Evolutionary conservation across 2,797 vertebrate genomes (phyloP), one percentile per base, ranked within the genome.

Genomic region (Coregonus sp.): DNA sequence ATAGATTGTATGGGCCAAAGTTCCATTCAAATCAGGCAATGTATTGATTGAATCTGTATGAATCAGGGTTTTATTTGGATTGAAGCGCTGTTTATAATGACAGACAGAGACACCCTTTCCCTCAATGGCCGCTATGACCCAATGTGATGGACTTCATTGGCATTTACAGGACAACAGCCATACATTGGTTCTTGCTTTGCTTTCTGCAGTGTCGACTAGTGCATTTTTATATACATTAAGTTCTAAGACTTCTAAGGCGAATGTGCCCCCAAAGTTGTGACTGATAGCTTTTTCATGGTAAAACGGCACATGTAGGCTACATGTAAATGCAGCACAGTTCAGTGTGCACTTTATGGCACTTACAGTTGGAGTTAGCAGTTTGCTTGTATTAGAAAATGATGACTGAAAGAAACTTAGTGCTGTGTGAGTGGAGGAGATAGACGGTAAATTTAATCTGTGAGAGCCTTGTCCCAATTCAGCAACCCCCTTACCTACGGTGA

Each of bases 391-490:
- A 31, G 12, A 33, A 56, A 7, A 5, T 29, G 18, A 18, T 33
- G 20, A 40, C 54, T 73, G 52, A 47, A n/a, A 68, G 16, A 61
- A n/a, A 67, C 20, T 52, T 35, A 51, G 61, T 67, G 31, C 15
- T 67, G 15, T 72, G 70, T 75, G 66, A 78, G 20, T 81, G 40
- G 83, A 37, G 72, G 74, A 54, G 71, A 72, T 33, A 51, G 54
- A n/a, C 31, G 73, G 72, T 77, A 69, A 56, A 14, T 25, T 73
- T 84, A 82, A 85, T 37, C 50, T 7, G 35, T 81, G 59, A 71
- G 63, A 86, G 79, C 84, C 82, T 86, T 82, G 63, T 83, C 70
- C 74, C 81, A 77, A 78, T 61, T 77, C 82, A 89, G 86, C 73
- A 74, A 72, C 67, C 33, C 72, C 80, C 18, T 33, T 75, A 70